Evolutionary conservation across 2,888 invertebrate genomes (phyloP), one percentile per base, ranked within the genome.

Genomic region (Lordiphosa fenestrarum): DNA sequence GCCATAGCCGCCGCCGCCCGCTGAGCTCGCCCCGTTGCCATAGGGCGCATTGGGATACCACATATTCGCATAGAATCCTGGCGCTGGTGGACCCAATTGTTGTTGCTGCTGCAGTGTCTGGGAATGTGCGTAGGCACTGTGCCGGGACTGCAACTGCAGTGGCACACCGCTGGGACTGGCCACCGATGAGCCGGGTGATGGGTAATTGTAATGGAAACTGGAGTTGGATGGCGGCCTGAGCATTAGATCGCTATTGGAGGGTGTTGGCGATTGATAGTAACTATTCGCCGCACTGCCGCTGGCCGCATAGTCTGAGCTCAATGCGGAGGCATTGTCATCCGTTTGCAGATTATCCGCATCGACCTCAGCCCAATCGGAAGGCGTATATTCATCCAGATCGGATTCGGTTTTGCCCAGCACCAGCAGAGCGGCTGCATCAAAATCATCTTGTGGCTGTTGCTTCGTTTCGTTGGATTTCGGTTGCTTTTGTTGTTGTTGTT

Each of bases 11-110:
- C 57, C 44, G 23, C 54, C 40, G 12, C 40, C 33, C 4, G 30
- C 52, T 2, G 53, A 50, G 0, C 40, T 42, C n/a, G 64, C 62
- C 21, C 54, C 46, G n/a, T 60, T 63, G 42, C 73, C 70, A 56
- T 86, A 86, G 0, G 86, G 69, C 6, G 88, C 73, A 72, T 87
- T 88, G 2, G 88, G 87, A 70, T 86, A 84, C 88, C 88, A 88
- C 77, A 86, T 86, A 58, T 88, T 88, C 10, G 86, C 78, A 64
- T 84, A 85, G 59, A 69, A 81, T 13, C 61, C 56, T 3, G 59
- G 48, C 25, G 66, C 44, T 25, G 65, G 59, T 39, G 56, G 60
- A 41, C 51, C 38, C 19, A 39, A 42, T 57, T 59, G 40, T 21
- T 59, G 37, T 44, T 30, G 30, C 7, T 7, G 30, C 44, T 30